Evolutionary conservation across 2,797 vertebrate genomes (phyloP).

Genomic region (Threskiornis aethiopicus): DNA sequence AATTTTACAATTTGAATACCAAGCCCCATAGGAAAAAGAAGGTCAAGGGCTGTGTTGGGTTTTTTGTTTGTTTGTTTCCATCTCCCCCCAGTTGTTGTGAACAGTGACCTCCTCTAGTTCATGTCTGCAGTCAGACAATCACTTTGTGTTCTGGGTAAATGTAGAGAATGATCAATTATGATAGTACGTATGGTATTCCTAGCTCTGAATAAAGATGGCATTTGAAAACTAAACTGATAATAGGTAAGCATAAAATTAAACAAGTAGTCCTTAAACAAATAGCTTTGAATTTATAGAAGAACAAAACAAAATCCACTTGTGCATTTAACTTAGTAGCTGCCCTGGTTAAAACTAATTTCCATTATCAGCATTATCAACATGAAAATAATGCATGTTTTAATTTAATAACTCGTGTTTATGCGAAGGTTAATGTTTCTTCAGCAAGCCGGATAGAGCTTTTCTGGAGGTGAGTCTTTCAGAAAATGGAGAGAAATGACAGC

Average conservation of each 20-base stretch:
- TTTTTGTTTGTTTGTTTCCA: background rate
- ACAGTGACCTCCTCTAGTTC: background rate
- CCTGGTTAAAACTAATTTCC: background rate
- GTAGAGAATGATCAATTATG: background rate
- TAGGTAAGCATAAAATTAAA: background rate
- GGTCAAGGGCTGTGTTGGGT: background rate
- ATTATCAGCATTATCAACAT: background rate
- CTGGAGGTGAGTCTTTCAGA: background rate
- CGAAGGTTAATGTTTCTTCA: background rate
- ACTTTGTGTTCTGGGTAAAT: background rate
- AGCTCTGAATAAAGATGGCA: background rate
- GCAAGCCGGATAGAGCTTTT: background rate
- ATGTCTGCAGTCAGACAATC: background rate
- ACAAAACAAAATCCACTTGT: background rate
- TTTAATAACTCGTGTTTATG: background rate
- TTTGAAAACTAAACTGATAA: background rate
- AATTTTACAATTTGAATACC: background rate
- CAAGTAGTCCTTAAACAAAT: background rate
- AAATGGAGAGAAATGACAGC: background rate
- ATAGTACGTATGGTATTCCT: background rate
- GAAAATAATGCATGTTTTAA: background rate
- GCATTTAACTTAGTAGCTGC: background rate
- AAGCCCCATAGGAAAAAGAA: background rate
- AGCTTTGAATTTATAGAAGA: background rate
- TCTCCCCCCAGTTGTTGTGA: fast-evolving